Conservation (phyloP, 2,888 invertebrate genomes). For the Synanthedon andrenaeformis region DNA sequence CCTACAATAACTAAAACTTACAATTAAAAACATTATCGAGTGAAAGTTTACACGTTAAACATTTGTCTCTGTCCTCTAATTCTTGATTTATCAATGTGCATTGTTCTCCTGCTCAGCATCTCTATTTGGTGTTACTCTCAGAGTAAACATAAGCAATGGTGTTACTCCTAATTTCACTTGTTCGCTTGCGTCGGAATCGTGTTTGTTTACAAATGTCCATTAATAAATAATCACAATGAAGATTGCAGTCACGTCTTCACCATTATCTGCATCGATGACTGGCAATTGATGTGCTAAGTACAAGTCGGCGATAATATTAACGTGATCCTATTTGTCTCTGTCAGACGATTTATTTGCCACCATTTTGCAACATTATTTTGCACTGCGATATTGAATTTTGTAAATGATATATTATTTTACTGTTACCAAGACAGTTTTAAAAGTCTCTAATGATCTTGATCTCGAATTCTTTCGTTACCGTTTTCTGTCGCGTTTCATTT, state of each 20-base stretch:
- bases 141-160: too few species aligned
- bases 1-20: too few species aligned
- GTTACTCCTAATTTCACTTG: too few species aligned
- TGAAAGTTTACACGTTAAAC: too few species aligned
- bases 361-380: neutral
- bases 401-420: neutral
- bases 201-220: neutral
- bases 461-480: neutral
- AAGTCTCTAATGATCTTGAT: neutral
- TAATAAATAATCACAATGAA: constrained; percentile 5
- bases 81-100: too few species aligned
- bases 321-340: constrained; percentile 19
- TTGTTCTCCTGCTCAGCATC: too few species aligned
- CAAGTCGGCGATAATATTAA: constrained; percentile 13
- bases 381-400: neutral
- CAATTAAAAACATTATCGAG: too few species aligned
- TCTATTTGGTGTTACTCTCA: too few species aligned
- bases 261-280: constrained; percentile 30
- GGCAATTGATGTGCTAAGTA: constrained; percentile 5
- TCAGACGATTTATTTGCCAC: constrained; percentile 6
- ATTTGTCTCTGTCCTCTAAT: too few species aligned
- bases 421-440: neutral
- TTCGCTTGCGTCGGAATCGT: neutral
- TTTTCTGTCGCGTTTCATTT: neutral
- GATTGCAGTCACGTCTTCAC: constrained; percentile 37